Base-by-base conservation (phyloP, 1,140 invertebrate species). In the Drosophila ambigua region DNA sequence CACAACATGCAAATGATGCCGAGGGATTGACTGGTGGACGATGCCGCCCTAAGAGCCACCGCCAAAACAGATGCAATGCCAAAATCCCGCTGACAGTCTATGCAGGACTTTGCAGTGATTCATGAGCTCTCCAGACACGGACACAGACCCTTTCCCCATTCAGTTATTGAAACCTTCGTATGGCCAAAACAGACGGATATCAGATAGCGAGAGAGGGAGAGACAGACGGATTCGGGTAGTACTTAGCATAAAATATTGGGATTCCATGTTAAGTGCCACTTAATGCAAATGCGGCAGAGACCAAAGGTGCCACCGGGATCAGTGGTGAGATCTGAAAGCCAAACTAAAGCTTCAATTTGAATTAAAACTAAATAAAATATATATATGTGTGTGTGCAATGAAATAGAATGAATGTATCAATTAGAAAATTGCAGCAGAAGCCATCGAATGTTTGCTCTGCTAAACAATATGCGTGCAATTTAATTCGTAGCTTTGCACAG, bases 241-340 rank as follows among this genome's bases (percentile, higher is more conserved):
- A 61, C 79, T 85, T 89, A 82, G 83, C 89, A 91, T 91, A 91
- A 91, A 90, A 89, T 90, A 91, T 90, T 85, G 89, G 83, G 80
- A 90, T 85, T 82, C 78, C 80, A 74, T 89, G 88, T 91, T 85
- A 90, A 91, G 81, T 90, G 89, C 68, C 69, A 85, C 83, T 91
- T 85, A 90, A 91, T 91, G 89, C 89, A 90, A 91, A 91, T 91
- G 77, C 62, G 63, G 63, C 48, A 43, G 41, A 35, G 51, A 45
- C 51, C 44, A 61, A 50, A 43, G 46, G 52, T 64, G 50, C 9
- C 66, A 24, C 6, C 15, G 16, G 58, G 51, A 53, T 72, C 55
- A 46, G 11, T 26, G 13, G 50, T 31, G 4, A 59, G 16, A 7
- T 15, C 43, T 41, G 16, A 28, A 20, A 9, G 28, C 23, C n/a